Evolutionary conservation across 2,113 vertebrate species (phyloP), one percentile per base, ranked within the genome.

Genomic region (Choloepus hoffmanni): DNA sequence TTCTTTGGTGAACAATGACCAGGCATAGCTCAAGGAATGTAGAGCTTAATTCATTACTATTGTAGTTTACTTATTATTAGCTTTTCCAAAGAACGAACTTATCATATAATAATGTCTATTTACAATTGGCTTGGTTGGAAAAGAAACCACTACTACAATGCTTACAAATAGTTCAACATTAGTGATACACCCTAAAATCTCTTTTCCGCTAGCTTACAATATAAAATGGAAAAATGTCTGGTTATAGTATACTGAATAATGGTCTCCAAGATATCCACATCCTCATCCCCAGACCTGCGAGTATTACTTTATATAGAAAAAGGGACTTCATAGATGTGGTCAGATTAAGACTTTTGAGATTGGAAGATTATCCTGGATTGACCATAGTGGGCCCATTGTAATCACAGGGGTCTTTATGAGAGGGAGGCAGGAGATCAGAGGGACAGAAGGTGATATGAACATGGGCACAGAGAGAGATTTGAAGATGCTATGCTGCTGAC

Each of bases 51-150:
- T 97, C 68, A 85, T 96, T 96, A 81, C 30, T 96, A 48, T 4
- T 98, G 95, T 85, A 55, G 50, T 97, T 96, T 89, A 48, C 58
- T 92, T 96, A 97, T 96, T 94, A 90, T 53, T 74, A 97, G 48
- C 40, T 91, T 97, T 97, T 67, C 84, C 88, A 95, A 92, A 79
- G 94, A 96, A 98, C 89, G 72, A 85, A 92, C 94, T 98, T 97
- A 95, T 95, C 97, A 63, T 84, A 73, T 96, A 86, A 96, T 95
- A 94, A 89, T 89, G 92, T 91, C 19, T 73, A 28, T 70, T 96
- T 98, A 85, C 85, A 95, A 96, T 94, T 40, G 67, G 19, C 6
- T 94, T 58, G 68, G 60, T 92, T 98, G 84, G 89, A 55, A 94
- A 94, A 94, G 74, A 96, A 95, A 68, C 55, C 30, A 67, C 48